phyloP scores from a whole-genome alignment of 2,113 vertebrate genomes.

The Orientallactaga bullata region DNA sequence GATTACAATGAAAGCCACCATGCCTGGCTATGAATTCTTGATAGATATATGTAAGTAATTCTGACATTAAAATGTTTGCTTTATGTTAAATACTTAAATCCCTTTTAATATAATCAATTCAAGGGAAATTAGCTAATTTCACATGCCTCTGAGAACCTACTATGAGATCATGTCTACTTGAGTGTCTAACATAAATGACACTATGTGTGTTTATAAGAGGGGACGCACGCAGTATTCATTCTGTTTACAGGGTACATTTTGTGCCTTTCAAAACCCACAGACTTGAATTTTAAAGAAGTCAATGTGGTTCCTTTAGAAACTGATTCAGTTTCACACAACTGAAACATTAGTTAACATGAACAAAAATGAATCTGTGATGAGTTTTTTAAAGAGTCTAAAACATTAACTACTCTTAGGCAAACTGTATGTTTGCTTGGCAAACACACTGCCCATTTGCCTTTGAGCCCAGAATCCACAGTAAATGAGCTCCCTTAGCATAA shows the following conservation, averaged over 20 bases:
- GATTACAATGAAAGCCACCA: neutral
- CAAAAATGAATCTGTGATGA: slow-evolving; percentile 69
- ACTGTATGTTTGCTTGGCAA: slow-evolving; percentile 63
- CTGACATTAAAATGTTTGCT: slow-evolving; percentile 24
- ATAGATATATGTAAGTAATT: too few relatives aligned
- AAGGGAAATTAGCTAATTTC: slow-evolving; percentile 45
- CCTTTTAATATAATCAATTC: slow-evolving; percentile 33
- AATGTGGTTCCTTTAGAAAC: slow-evolving; percentile 46
- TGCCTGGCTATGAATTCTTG: neutral
- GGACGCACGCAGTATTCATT: slow-evolving; percentile 51
- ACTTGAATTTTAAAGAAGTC: slow-evolving; percentile 43
- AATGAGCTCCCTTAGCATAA: slow-evolving; percentile 33
- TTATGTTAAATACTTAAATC: slow-evolving; percentile 55
- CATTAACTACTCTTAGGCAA: slow-evolving; percentile 37
- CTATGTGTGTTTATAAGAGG: slow-evolving; percentile 41
- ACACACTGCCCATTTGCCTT: slow-evolving; percentile 33
- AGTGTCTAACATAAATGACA: slow-evolving; percentile 53
- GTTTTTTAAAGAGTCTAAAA: slow-evolving; percentile 38
- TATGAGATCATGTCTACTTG: slow-evolving; percentile 62
- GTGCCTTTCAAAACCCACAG: slow-evolving; percentile 41
- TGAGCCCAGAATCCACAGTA: slow-evolving; percentile 25
- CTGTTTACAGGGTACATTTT: slow-evolving; percentile 24
- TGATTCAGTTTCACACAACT: slow-evolving; percentile 52
- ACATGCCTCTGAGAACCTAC: slow-evolving; percentile 61
- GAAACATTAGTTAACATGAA: slow-evolving; percentile 61